Percentiles rank a stretch among this genome's conserved stretches.
These are phyloP conservation scores for Doryteuthis pealeii DNA, from an alignment of 1,140 invertebrate genomes.

Conservation along the genomic window DNA sequence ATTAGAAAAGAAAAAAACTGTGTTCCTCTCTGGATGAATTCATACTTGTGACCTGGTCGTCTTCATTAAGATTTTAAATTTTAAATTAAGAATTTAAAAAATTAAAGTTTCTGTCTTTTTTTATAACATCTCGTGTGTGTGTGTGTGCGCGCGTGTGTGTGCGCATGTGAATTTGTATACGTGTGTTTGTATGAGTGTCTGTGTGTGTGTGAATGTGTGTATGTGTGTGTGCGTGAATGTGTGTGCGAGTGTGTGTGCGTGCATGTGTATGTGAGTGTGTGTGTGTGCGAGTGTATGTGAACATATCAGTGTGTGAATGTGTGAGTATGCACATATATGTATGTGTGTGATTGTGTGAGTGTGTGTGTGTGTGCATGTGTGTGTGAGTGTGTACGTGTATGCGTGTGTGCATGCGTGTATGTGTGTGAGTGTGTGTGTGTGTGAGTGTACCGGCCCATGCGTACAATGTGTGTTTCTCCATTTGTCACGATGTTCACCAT, in stretches of 20 bases:
- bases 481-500: too few species aligned
- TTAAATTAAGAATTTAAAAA: too few species aligned
- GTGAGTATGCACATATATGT: too few species aligned
- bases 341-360: too few species aligned
- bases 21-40: too few species aligned
- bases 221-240: neutral
- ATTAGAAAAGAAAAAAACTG: too few species aligned
- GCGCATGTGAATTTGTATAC: neutral
- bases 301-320: neutral
- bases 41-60: too few species aligned
- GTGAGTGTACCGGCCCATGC: neutral
- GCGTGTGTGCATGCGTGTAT: neutral
- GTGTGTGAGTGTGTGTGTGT: constrained; percentile 6
- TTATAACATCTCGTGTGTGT: neutral
- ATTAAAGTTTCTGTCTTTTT: too few species aligned
- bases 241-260: constrained; percentile 1
- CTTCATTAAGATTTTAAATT: too few species aligned
- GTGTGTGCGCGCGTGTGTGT: neutral
- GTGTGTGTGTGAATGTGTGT: constrained; percentile 3
- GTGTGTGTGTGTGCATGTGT: neutral
- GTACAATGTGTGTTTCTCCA: too few species aligned
- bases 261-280: neutral
- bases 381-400: neutral
- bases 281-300: neutral
- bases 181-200: neutral